Base-by-base conservation (phyloP, 2,888 invertebrate genomes). In the Dicycla oo region DNA sequence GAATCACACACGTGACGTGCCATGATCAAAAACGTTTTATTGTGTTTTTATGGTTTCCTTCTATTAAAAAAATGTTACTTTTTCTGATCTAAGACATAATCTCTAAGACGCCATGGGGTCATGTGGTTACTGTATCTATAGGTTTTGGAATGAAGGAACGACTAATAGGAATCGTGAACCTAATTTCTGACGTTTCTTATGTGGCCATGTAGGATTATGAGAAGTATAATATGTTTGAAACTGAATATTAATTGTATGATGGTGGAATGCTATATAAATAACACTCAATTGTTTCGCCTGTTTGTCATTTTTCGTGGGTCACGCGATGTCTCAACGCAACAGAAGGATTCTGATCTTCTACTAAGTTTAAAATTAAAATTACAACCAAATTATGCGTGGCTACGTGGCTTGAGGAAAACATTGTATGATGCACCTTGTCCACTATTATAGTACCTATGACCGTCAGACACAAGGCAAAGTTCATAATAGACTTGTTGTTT, bases 1-100 rank as follows among this genome's bases (percentile, higher is more conserved):
- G 69, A 73, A 83, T 81, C 74, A 69, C 62, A 88, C 75, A 74
- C 66, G 45, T 88, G 88, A 87, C 83, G 75, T 74, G 53, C 13
- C 45, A 10, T 61, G 57, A 63, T 69, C 26, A 38, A 53, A 58
- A 66, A 65, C 49, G 56, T 57, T 72, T 65, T 70, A 69, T 67
- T 47, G 13, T 64, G n/a, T 54, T 66, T 62, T 63, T 56, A 38
- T 63, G 56, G 20, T 49, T 53, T 18, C 34, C 57, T 43, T 49
- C 11, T 20, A 71, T 11, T 49, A 26, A 54, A 47, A 18, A 23
- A 15, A 51, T 45, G 15, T 34, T 20, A 43, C 15, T 56, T 60
- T 10, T 45, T 3, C 38, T 43, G 23, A 26, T 30, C 15, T 38
- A 26, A 47, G 47, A 47, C 15, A 47, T 45, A 67, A 26, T n/a